A percentile compares a stretch with the other conserved stretches of the same genome.
Conservation (phyloP, 2,113 vertebrate genomes). For the Callipepla californica region DNA sequence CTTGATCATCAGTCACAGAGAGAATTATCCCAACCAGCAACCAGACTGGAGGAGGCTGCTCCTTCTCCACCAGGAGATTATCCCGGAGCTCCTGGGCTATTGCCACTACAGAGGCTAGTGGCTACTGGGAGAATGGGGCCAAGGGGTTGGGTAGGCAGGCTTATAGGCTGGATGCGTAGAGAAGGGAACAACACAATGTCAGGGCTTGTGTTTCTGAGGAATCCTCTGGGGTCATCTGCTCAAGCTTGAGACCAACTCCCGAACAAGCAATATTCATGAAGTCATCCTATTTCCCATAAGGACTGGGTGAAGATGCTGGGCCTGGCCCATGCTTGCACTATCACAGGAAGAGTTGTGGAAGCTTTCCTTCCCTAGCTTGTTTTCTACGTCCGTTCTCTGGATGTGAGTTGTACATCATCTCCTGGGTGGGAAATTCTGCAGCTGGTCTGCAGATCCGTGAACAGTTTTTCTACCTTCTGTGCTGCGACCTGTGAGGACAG, state of each 20-base stretch:
- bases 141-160: neutral
- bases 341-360: neutral
- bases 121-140: neutral
- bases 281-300: neutral
- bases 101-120: neutral
- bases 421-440: neutral
- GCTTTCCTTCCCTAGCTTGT: neutral
- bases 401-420: neutral
- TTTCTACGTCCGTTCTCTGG: neutral
- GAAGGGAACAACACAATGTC: neutral
- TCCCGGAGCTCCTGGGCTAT: neutral
- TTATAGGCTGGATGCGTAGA: neutral
- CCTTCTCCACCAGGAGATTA: neutral
- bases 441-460: neutral
- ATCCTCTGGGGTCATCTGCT: neutral
- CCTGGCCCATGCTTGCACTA: neutral
- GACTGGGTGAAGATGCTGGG: neutral
- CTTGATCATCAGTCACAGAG: conserved; percentile 24
- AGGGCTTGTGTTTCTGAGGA: neutral
- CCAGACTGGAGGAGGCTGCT: neutral
- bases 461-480: neutral
- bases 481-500: neutral
- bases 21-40: conserved; percentile 28
- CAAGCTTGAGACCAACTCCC: neutral
- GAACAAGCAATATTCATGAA: neutral